Conservation (phyloP, 2,797 vertebrate genomes). For the Syndactyla subalaris region DNA sequence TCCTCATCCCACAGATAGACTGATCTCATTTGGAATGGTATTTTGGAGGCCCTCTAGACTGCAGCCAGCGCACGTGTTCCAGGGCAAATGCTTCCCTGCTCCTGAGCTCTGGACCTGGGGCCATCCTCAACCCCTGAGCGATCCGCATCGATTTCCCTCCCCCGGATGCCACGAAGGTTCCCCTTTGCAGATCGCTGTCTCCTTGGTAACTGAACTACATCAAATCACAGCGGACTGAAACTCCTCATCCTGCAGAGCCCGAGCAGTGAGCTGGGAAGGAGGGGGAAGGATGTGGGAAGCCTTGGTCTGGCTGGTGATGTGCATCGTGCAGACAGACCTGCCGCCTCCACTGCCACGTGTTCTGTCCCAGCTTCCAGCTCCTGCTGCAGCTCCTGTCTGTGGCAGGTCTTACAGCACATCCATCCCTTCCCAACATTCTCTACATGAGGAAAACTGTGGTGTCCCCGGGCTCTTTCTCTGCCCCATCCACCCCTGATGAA, state of each 20-base stretch:
- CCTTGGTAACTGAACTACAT: conserved; percentile 32
- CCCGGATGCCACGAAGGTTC: background rate
- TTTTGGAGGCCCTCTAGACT: background rate
- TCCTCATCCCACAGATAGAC: background rate
- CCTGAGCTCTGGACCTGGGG: background rate
- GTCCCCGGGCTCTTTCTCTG: background rate
- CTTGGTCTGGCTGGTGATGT: background rate
- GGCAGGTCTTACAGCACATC: background rate
- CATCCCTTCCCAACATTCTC: background rate
- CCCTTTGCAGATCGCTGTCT: background rate
- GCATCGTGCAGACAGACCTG: background rate
- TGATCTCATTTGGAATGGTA: background rate
- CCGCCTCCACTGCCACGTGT: background rate
- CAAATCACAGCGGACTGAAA: background rate
- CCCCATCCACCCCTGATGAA: background rate
- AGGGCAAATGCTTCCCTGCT: background rate
- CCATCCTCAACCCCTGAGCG: background rate
- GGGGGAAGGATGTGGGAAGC: background rate
- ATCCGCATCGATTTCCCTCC: background rate
- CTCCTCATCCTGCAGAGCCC: background rate
- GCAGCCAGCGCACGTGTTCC: background rate
- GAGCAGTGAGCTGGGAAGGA: background rate
- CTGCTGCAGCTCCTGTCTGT: rapidly evolving
- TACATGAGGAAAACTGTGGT: background rate
- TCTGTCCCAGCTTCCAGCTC: background rate